phyloP scores from a whole-genome alignment of 2,888 invertebrate species.

The Diaperis boleti region DNA sequence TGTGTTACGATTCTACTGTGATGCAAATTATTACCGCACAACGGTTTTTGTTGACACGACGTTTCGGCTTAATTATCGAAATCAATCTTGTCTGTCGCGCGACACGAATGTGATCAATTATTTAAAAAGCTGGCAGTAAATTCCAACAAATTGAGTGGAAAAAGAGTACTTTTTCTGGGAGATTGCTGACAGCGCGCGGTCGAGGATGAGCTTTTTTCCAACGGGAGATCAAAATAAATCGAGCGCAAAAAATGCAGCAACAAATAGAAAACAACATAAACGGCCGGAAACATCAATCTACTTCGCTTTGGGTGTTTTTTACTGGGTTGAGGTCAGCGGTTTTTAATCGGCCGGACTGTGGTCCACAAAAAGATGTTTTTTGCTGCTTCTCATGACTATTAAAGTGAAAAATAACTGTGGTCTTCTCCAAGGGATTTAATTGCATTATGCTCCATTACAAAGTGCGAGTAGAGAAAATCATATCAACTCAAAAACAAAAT shows the following conservation, averaged over 20 bases:
- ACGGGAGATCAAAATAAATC: neutral
- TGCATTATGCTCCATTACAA: too few species aligned
- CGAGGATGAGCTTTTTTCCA: neutral
- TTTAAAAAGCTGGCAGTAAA: neutral
- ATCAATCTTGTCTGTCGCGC: conserved; percentile 14
- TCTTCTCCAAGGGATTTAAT: too few species aligned
- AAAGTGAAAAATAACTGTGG: too few species aligned
- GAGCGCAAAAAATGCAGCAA: neutral
- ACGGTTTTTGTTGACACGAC: conserved; percentile 10
- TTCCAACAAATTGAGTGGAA: neutral
- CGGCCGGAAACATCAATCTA: neutral
- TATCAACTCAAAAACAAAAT: too few species aligned
- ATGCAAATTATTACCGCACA: conserved; percentile 29
- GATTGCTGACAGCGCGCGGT: neutral
- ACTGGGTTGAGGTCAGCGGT: too few species aligned
- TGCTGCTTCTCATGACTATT: too few species aligned
- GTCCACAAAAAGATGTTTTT: too few species aligned
- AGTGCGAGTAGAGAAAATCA: too few species aligned
- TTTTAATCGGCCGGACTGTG: neutral
- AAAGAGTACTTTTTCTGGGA: neutral
- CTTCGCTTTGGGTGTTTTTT: neutral
- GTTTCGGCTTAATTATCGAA: conserved; percentile 8
- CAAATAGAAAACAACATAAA: neutral
- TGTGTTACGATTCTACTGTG: conserved; percentile 14
- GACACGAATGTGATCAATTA: conserved; percentile 5